A percentile compares a stretch with the other conserved stretches of the same genome.
Evolutionary conservation across 2,797 vertebrate genomes (phyloP).

Genomic region (Megaceryle alcyon): DNA sequence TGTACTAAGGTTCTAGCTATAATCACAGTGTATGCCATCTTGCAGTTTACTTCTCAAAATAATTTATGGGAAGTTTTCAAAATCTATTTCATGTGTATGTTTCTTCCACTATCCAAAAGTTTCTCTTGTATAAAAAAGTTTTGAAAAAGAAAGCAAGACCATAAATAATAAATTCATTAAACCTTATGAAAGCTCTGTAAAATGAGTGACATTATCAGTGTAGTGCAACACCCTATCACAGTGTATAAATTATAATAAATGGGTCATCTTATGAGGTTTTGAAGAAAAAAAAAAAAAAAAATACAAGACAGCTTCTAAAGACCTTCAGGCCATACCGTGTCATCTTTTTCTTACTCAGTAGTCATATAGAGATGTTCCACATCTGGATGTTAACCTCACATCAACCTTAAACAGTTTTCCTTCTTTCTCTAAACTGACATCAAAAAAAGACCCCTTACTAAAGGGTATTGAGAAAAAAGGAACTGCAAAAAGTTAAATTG

Average conservation of each 20-base stretch:
- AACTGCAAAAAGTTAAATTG: background rate
- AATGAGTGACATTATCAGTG: background rate
- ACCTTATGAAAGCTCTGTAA: background rate
- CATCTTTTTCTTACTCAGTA: conserved; percentile 11
- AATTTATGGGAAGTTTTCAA: background rate
- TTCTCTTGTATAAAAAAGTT: background rate
- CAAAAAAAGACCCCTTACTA: background rate
- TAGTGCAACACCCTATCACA: background rate
- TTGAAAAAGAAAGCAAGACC: background rate
- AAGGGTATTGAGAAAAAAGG: background rate
- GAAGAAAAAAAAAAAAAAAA: background rate
- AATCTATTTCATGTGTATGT: background rate
- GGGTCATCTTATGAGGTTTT: background rate
- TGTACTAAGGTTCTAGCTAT: conserved; percentile 8
- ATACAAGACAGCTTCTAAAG: background rate
- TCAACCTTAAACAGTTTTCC: background rate
- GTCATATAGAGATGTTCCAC: background rate
- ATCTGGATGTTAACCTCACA: background rate
- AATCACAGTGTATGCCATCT: background rate
- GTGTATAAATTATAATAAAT: background rate
- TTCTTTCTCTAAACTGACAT: background rate
- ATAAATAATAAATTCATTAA: background rate
- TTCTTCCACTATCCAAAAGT: background rate
- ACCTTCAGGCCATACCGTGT: background rate
- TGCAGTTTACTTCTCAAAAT: background rate